Evolutionary conservation across 2,113 vertebrate genomes (phyloP).

Genomic region (Festucalex cinctus): DNA sequence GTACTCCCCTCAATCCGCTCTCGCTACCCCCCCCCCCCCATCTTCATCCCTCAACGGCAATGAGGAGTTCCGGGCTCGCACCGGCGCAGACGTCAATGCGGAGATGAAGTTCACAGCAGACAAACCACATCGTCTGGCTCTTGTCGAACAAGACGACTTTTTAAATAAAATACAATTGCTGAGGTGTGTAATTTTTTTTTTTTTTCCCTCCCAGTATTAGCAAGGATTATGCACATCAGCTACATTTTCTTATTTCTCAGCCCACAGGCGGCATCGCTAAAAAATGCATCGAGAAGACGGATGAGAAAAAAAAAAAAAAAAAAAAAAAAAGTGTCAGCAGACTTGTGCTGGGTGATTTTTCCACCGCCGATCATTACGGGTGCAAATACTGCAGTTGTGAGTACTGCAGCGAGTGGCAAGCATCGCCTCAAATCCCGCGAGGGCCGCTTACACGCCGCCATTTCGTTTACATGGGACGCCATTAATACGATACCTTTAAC

Average conservation of each 20-base stretch:
- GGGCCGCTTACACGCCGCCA: neutral
- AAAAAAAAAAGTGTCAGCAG: neutral
- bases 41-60: constrained; percentile 31
- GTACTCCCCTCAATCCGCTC: neutral
- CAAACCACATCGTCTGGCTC: neutral
- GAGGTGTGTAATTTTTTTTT: neutral
- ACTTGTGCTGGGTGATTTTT: neutral
- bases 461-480: neutral
- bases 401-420: neutral
- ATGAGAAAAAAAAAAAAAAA: neutral
- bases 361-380: neutral
- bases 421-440: neutral
- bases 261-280: constrained; percentile 7
- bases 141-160: neutral
- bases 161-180: neutral
- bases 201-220: constrained; percentile 2
- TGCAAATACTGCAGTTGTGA: constrained; percentile 5
- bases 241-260: constrained; percentile 9
- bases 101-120: neutral
- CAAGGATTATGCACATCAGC: neutral
- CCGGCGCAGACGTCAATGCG: neutral
- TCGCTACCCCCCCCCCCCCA: neutral
- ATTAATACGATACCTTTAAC: neutral
- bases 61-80: neutral
- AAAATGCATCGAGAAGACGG: neutral